A percentile compares a stretch with the other conserved stretches of the same genome.
Evolutionary conservation across 2,888 invertebrate species (phyloP).

Genomic region (Hofmannophila pseudospretella): DNA sequence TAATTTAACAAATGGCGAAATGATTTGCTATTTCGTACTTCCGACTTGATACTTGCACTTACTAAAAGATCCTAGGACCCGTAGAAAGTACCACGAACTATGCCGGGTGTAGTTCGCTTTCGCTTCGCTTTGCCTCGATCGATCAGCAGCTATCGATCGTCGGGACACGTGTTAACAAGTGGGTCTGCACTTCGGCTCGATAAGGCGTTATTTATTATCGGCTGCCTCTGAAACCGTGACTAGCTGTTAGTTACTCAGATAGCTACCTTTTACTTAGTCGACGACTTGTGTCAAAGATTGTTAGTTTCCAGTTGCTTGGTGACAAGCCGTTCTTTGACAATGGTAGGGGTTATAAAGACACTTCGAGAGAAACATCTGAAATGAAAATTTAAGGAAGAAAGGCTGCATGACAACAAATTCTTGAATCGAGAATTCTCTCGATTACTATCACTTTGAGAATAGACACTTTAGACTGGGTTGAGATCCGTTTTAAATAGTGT

Average conservation of each 20-base stretch:
- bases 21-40: too few species aligned
- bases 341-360: too few species aligned
- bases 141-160: conserved; percentile 42
- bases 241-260: conserved; percentile 25
- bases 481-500: too few species aligned
- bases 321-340: neutral
- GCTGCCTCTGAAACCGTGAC: conserved; percentile 21
- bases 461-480: too few species aligned
- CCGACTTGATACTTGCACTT: too few species aligned
- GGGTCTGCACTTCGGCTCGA: conserved; percentile 35
- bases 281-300: conserved; percentile 13
- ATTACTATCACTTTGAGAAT: too few species aligned
- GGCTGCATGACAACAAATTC: too few species aligned
- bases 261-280: conserved; percentile 11
- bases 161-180: conserved; percentile 54
- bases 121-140: conserved; percentile 30
- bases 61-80: too few species aligned
- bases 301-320: neutral
- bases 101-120: conserved; percentile 3
- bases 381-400: too few species aligned
- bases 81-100: conserved; percentile 1
- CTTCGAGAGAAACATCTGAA: too few species aligned
- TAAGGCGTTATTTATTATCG: conserved; percentile 42
- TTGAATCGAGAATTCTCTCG: too few species aligned
- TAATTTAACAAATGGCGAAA: too few species aligned